Evolutionary conservation across 2,888 invertebrate genomes (phyloP), one percentile per base, ranked within the genome.

Genomic region (Adineta ricciae): DNA sequence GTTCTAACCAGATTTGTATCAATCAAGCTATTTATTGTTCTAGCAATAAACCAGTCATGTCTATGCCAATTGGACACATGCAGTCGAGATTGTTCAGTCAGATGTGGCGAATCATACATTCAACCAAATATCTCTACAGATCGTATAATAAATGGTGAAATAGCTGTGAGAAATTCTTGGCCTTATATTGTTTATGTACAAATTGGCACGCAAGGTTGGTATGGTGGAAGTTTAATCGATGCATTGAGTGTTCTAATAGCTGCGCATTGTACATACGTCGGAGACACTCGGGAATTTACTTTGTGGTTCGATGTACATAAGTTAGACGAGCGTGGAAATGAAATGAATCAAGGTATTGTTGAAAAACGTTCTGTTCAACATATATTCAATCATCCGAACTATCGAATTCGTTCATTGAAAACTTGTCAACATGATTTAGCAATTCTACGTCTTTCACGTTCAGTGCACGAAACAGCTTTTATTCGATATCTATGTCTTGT

Each of bases 381-480:
- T 19, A 50, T 50, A 7, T 19, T 50, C 4, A 50, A 50, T 11
- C 50, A 50, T 50, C 50, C 50, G 21, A 50, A 50, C 21, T 50
- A 50, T 50, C 14, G 2, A 50, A 50, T 50, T 7, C 21, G 21
- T 50, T 21, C 50, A 50, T 3, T 50, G 11, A 50, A 50, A 50
- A 84, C 84, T 11, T 84, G 54, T 49, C 46, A 83, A 54, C 82
- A 84, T 83, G 84, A 84, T 49, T 46, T 84, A 49, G 84, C 84
- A 21, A 84, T 84, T 9, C 41, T 84, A 27, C n/a, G 54, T 50
- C 36, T 84, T 24, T 49, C 64, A 32, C 41, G 56, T 16, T 83
- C 82, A 36, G 83, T 83, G 32, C 32, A 83, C 27, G 19, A 38
- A 64, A 54, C 83, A 27, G 46, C 64, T 83, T 49, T n/a, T 49